A percentile compares a stretch with the other conserved stretches of the same genome.
Evolutionary conservation across 1,140 invertebrate genomes (phyloP).

Genomic region (Capitella teleta): DNA sequence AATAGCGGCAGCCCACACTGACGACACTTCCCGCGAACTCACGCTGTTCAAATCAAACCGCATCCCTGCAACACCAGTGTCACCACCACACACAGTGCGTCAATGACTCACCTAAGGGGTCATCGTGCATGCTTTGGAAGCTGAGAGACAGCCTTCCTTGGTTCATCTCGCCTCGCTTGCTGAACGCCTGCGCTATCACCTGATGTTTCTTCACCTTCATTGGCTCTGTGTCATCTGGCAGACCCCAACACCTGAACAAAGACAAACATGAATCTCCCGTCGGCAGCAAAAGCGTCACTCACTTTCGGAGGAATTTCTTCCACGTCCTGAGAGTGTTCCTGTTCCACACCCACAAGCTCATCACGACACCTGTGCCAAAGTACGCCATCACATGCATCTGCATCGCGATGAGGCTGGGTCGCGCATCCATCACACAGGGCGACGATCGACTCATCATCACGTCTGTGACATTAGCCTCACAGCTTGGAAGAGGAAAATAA

Average conservation of each 20-base stretch:
- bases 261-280: neutral
- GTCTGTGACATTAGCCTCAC: conserved; percentile 37
- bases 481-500: conserved; percentile 22
- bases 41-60: conserved; percentile 72
- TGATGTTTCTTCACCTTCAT: conserved; percentile 69
- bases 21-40: conserved; percentile 51
- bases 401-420: conserved; percentile 68
- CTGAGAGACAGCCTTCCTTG: conserved; percentile 75
- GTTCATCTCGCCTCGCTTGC: conserved; percentile 72
- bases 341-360: conserved; percentile 89
- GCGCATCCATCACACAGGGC: conserved; percentile 52
- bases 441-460: conserved; percentile 11
- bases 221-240: conserved; percentile 14
- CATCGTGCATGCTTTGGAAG: conserved; percentile 70
- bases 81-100: neutral
- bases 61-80: conserved; percentile 44
- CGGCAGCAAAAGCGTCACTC: conserved; percentile 18
- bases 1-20: conserved; percentile 76
- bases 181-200: conserved; percentile 79
- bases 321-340: conserved; percentile 67
- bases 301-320: conserved; percentile 71
- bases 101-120: conserved; percentile 60
- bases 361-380: conserved; percentile 71
- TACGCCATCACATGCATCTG: conserved; percentile 69
- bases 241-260: neutral